These are phyloP conservation scores for Vireo altiloquus DNA, from an alignment of 2,113 vertebrate species.

Conservation along the genomic window DNA sequence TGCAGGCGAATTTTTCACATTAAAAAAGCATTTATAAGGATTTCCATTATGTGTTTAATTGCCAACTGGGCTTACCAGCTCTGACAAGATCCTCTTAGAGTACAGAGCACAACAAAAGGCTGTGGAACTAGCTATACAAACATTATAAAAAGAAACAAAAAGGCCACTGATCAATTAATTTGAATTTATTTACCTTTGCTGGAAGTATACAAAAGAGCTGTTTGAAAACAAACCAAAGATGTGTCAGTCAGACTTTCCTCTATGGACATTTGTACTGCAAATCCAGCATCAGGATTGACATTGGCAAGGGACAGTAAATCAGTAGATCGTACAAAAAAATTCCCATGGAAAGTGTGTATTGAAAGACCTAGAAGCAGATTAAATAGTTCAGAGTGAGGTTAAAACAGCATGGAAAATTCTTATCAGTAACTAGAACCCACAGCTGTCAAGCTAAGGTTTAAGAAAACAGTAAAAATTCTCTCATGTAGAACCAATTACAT, in stretches of 20 bases:
- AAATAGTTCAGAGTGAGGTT: not conserved
- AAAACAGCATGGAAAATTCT: not conserved
- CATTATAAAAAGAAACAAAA: not conserved
- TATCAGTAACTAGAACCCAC: not conserved
- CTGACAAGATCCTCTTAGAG: not conserved
- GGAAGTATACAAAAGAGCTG: slow-evolving; percentile 95
- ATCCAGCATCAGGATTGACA: slow-evolving; percentile 95
- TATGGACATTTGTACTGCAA: slow-evolving; percentile 97
- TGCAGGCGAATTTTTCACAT: not conserved
- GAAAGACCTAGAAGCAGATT: slow-evolving; percentile 83
- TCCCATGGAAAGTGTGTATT: slow-evolving; percentile 98
- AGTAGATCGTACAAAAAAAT: slow-evolving; percentile 97
- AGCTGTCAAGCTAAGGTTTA: not conserved
- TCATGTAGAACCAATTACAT: not conserved
- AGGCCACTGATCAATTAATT: not conserved
- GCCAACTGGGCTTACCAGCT: not conserved
- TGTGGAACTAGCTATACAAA: not conserved
- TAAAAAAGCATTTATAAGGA: not conserved
- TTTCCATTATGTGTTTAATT: not conserved
- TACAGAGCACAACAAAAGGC: not conserved
- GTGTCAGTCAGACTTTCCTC: slow-evolving; percentile 92
- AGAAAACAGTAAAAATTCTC: not conserved
- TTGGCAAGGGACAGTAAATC: slow-evolving; percentile 96
- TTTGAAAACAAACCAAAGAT: slow-evolving; percentile 94
- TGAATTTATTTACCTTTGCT: slow-evolving; percentile 85